A percentile compares a stretch with the other conserved stretches of the same genome.
Evolutionary conservation across 1,140 invertebrate genomes (phyloP).

Genomic region (Eupristina koningsbergeri): DNA sequence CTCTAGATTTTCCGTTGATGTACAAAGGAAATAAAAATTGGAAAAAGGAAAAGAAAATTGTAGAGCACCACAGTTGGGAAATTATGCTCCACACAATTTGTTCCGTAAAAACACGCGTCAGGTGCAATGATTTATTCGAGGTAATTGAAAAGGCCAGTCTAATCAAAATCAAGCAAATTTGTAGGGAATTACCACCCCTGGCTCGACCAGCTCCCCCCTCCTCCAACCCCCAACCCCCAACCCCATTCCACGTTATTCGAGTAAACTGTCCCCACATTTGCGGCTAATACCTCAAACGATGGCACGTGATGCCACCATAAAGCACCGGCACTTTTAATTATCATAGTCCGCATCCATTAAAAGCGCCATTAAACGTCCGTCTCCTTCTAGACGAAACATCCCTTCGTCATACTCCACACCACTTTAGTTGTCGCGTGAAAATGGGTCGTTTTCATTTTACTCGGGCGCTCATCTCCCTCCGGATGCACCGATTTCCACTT

Average conservation of each 20-base stretch:
- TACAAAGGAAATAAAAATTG: no score
- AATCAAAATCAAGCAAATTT: background rate
- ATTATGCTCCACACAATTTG: no score
- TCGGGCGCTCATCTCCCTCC: background rate
- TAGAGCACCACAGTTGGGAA: no score
- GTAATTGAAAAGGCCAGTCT: background rate
- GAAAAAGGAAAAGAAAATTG: no score
- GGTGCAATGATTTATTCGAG: background rate
- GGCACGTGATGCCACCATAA: background rate
- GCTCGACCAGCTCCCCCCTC: background rate
- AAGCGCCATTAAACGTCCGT: background rate
- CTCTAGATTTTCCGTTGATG: no score
- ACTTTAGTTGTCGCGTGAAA: background rate
- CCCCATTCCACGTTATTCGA: background rate
- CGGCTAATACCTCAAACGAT: background rate
- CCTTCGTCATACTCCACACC: no score
- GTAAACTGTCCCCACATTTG: background rate
- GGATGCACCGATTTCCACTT: constrained; percentile 9
- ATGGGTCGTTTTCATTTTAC: background rate
- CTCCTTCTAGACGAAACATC: background rate
- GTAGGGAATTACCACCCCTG: no score
- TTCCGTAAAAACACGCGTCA: background rate
- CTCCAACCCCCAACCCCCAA: no score
- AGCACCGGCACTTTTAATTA: background rate
- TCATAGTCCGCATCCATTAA: background rate